Percentiles rank a stretch among this genome's conserved stretches.
These are phyloP conservation scores for Peromyscus californicus DNA, from an alignment of 2,113 vertebrate species.

Conservation along the genomic window DNA sequence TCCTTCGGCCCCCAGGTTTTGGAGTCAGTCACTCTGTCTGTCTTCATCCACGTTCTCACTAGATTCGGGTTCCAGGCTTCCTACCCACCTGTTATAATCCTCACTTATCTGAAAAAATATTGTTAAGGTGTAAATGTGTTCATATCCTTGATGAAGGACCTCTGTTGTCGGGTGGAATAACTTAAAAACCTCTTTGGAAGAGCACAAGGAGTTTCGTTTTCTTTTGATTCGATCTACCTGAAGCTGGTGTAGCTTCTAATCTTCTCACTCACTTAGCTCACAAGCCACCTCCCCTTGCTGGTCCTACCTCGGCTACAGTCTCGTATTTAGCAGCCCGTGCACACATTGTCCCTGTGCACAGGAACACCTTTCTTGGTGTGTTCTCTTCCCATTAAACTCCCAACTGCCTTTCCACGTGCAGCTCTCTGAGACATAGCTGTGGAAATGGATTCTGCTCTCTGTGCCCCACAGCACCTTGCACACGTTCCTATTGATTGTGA, in stretches of 20 bases:
- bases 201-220: not conserved
- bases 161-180: not conserved
- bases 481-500: not conserved
- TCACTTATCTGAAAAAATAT: not conserved
- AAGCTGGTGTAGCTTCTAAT: not conserved
- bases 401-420: not conserved
- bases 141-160: not conserved
- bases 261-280: constrained; percentile 17
- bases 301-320: not conserved
- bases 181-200: constrained; percentile 56
- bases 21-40: not conserved
- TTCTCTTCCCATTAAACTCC: not conserved
- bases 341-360: not conserved
- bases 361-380: not conserved
- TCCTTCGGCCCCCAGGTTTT: not conserved
- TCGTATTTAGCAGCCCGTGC: not conserved
- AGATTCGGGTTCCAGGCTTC: not conserved
- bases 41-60: not conserved
- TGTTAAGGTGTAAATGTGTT: constrained; percentile 10
- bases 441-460: not conserved
- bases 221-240: not conserved
- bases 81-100: not conserved
- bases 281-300: not conserved
- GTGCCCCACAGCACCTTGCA: not conserved
- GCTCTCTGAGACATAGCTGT: not conserved